These are phyloP conservation scores for Synanthedon vespiformis DNA, from an alignment of 2,888 invertebrate species.

Conservation along the genomic window DNA sequence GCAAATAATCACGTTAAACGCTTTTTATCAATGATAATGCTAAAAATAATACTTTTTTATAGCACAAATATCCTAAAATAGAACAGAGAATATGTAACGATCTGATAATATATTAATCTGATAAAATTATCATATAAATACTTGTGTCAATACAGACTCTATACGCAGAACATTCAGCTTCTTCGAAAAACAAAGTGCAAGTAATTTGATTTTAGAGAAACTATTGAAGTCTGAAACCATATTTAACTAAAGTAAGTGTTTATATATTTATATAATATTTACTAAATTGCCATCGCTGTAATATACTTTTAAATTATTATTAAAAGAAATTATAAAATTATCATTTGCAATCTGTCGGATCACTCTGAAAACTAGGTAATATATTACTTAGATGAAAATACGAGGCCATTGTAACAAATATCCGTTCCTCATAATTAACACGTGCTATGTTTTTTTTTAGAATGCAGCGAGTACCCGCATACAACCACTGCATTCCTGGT, in stretches of 20 bases:
- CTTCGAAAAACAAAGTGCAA: too few relatives aligned
- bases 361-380: too few relatives aligned
- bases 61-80: neutral
- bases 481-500: slow-evolving; percentile 14
- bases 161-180: too few relatives aligned
- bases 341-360: too few relatives aligned
- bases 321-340: too few relatives aligned
- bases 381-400: too few relatives aligned
- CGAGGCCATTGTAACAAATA: too few relatives aligned
- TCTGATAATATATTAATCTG: slow-evolving; percentile 14
- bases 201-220: too few relatives aligned
- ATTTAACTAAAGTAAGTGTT: neutral
- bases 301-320: too few relatives aligned
- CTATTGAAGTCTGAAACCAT: too few relatives aligned
- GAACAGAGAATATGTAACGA: neutral
- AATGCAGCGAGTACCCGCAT: slow-evolving; percentile 39
- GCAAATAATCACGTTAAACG: neutral
- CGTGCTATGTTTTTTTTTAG: slow-evolving; percentile 18
- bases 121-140: slow-evolving; percentile 26
- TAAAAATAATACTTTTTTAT: neutral
- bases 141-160: neutral
- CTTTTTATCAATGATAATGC: neutral
- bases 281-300: neutral
- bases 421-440: neutral
- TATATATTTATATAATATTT: neutral